Percentiles rank a stretch among this genome's conserved stretches.
Conservation (phyloP, 2,888 invertebrate species). For the Seira sanloemensis region DNA sequence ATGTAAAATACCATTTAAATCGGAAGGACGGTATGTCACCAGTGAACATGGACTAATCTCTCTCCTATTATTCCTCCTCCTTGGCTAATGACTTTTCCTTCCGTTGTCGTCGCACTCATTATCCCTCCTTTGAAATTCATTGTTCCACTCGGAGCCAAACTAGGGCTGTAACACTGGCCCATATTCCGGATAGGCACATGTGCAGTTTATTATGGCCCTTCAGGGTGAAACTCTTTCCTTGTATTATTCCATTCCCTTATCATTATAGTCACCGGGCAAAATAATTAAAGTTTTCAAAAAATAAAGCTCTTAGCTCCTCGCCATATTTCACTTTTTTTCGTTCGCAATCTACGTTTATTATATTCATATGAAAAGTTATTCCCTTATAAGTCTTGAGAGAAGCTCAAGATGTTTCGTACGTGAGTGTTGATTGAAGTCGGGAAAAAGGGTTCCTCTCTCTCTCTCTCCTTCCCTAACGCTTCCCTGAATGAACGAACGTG, state of each 20-base stretch:
- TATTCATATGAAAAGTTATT: neutral
- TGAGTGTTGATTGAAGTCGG: slow-evolving; percentile 48
- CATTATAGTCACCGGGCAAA: neutral
- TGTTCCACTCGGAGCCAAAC: neutral
- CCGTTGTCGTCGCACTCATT: neutral
- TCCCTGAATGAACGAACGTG: slow-evolving; percentile 57
- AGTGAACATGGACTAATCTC: neutral
- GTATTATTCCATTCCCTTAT: neutral
- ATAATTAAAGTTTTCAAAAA: neutral
- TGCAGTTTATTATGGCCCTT: too few relatives aligned
- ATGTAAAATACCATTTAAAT: neutral
- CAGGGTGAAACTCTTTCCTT: too few relatives aligned
- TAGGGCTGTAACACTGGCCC: neutral
- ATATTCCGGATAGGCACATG: too few relatives aligned
- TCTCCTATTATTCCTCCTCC: neutral
- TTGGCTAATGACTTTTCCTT: slow-evolving; percentile 10
- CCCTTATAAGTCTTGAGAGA: neutral
- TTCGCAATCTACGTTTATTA: neutral
- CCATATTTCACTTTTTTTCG: neutral
- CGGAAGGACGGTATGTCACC: slow-evolving; percentile 6
- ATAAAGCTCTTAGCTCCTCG: neutral
- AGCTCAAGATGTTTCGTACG: slow-evolving; percentile 8
- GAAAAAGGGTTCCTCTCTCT: slow-evolving; percentile 46
- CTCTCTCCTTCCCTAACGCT: slow-evolving; percentile 41
- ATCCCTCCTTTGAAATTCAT: neutral